These are phyloP conservation scores for Zaprionus vittiger DNA, from an alignment of 1,140 invertebrate species.

Conservation along the genomic window DNA sequence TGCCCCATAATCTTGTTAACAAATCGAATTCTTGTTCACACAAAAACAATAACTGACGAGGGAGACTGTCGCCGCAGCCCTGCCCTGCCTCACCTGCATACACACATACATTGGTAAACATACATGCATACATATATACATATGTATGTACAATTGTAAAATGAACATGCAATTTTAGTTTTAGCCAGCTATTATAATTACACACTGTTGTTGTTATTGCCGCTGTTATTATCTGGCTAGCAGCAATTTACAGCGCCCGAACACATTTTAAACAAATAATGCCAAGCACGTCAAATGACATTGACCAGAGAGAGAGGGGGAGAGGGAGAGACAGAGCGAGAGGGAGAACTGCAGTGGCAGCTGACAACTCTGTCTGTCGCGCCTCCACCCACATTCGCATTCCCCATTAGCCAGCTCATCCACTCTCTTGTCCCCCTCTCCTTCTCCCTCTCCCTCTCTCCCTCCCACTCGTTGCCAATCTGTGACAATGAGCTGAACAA, in stretches of 20 bases:
- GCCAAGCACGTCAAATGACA: constrained; percentile 62
- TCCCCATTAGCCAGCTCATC: neutral
- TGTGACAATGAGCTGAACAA: constrained; percentile 66
- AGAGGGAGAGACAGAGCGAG: neutral
- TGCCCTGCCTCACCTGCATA: neutral
- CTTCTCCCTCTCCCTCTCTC: neutral
- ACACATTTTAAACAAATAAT: constrained; percentile 79
- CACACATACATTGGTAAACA: neutral
- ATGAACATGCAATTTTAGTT: constrained; percentile 68
- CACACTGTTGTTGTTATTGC: constrained; percentile 43
- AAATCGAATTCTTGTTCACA: constrained; percentile 84
- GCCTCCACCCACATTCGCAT: neutral
- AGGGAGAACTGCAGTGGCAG: neutral
- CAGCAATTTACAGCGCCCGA: constrained; percentile 66
- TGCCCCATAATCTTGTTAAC: constrained; percentile 81
- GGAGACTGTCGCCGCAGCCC: constrained; percentile 8
- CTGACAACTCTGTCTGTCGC: constrained; percentile 6
- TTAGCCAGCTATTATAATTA: constrained; percentile 67
- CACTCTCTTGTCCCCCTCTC: neutral
- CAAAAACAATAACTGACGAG: constrained; percentile 64
- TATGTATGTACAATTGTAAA: constrained; percentile 31
- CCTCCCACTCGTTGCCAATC: constrained; percentile 37
- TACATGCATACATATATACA: neutral
- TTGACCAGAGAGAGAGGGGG: constrained; percentile 34
- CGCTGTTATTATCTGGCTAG: constrained; percentile 65